Evolutionary conservation across 2,797 vertebrate species (phyloP).

Genomic region (Zalophus californianus): DNA sequence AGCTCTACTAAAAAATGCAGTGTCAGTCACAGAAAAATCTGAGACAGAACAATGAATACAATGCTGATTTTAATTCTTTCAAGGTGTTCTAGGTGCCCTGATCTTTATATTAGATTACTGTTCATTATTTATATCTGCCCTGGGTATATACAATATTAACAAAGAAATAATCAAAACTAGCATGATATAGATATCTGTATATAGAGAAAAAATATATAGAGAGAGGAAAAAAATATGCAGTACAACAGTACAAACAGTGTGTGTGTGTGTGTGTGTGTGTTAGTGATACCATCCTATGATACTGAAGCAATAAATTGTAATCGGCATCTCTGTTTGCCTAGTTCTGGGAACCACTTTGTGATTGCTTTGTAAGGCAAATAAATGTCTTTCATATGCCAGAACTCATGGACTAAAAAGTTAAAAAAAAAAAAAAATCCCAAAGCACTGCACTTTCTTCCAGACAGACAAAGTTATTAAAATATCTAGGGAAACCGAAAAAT

Average conservation of each 20-base stretch:
- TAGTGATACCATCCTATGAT: background rate
- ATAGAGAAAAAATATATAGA: background rate
- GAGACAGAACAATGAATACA: background rate
- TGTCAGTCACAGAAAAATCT: background rate
- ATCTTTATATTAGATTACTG: background rate
- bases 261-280: background rate
- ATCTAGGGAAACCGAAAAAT: background rate
- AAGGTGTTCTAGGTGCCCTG: background rate
- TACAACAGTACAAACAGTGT: background rate
- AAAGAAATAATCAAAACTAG: background rate
- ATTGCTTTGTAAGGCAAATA: conserved; percentile 45
- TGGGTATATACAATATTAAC: background rate
- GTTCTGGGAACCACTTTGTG: background rate
- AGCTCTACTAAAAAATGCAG: background rate
- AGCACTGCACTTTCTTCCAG: background rate
- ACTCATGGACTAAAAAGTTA: conserved; percentile 5
- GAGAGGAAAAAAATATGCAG: background rate
- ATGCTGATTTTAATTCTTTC: conserved; percentile 19
- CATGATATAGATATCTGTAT: background rate
- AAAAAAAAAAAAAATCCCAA: background rate
- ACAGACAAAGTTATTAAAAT: conserved; percentile 26
- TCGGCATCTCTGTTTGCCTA: background rate
- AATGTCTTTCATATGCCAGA: background rate
- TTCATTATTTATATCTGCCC: background rate
- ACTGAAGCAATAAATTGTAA: conserved; percentile 20